Evolutionary conservation across 2,113 vertebrate species (phyloP), one percentile per base, ranked within the genome.

Genomic region (Platichthys flesus): DNA sequence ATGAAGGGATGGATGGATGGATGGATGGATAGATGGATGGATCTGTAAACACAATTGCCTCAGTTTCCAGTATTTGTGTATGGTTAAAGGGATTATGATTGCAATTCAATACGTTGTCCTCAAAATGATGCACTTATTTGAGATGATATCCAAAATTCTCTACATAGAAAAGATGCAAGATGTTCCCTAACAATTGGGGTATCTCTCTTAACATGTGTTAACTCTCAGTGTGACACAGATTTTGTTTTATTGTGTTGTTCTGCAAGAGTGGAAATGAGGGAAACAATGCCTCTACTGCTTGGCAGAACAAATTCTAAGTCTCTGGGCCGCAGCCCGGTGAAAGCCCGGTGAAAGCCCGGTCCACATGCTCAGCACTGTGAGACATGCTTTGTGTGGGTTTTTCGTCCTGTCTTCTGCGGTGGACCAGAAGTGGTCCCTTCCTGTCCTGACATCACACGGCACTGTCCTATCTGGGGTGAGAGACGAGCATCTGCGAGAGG

Each of bases 361-460:
- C 78, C 76, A 82, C 78, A 83, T 42, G 80, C 67, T 85, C 82
- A 78, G 80, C 59, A 56, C 70, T 78, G 47, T 76, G 24, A 79
- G 70, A 80, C 77, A 73, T 76, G 79, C 65, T 77, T 80, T 73
- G 67, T 79, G 69, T 81, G 82, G 71, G 31, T 60, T 20, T 74
- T 89, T 75, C 71, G 42, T 79, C 66, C 81, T 73, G 75, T 85
- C 86, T 83, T 82, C 86, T 83, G 86, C 81, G 69, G 35, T 78
- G 82, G 79, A 93, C 85, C 87, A 85, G 79, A 91, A 91, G 84
- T 67, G 51, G 74, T 83, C 60, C 69, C 75, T 65, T 85, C 64
- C 79, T 63, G 56, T 84, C 71, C 75, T 88, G 85, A 90, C 85
- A 88, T 91, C 85, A 87, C 74, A 79, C 83, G 74, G 64, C 78